Conservation (phyloP, 2,888 invertebrate genomes). For the Drosophila putrida region DNA sequence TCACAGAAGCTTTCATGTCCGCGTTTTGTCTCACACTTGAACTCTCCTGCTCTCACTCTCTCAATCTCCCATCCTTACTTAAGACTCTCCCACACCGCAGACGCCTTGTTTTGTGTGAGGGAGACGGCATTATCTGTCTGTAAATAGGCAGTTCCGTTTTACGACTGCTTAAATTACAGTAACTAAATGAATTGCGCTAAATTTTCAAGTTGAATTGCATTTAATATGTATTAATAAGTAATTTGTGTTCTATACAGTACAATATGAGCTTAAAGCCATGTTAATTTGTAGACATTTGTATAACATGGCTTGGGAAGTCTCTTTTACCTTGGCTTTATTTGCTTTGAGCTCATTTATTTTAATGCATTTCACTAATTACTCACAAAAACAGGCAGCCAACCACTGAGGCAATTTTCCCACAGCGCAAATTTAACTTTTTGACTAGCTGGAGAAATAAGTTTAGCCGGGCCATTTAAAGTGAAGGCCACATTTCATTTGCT, state of each 20-base stretch:
- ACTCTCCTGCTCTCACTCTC: background rate
- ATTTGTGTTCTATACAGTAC: background rate
- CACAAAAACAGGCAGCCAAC: slow-evolving; percentile 49
- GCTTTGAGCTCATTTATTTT: slow-evolving; percentile 62
- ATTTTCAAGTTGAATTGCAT: slow-evolving; percentile 21
- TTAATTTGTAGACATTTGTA: slow-evolving; percentile 34
- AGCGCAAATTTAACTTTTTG: slow-evolving; percentile 69
- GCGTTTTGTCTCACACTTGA: slow-evolving; percentile 11
- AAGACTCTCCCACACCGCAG: slow-evolving; percentile 14
- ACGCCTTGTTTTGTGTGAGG: slow-evolving; percentile 36
- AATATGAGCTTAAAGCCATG: slow-evolving; percentile 16
- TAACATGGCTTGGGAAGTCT: background rate
- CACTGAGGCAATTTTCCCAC: slow-evolving; percentile 37
- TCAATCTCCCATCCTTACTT: slow-evolving; percentile 2
- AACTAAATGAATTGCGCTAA: slow-evolving; percentile 48
- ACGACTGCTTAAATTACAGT: slow-evolving; percentile 47
- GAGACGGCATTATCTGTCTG: slow-evolving; percentile 26
- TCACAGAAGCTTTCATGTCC: slow-evolving; percentile 37
- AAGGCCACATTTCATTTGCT: slow-evolving; percentile 63
- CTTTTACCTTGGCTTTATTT: background rate
- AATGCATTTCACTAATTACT: slow-evolving; percentile 76
- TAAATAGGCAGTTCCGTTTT: slow-evolving; percentile 54
- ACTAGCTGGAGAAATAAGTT: slow-evolving; percentile 67
- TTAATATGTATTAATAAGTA: slow-evolving; percentile 34
- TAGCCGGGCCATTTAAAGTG: slow-evolving; percentile 61